Conservation (phyloP, 2,113 vertebrate genomes). For the Colius striatus region DNA sequence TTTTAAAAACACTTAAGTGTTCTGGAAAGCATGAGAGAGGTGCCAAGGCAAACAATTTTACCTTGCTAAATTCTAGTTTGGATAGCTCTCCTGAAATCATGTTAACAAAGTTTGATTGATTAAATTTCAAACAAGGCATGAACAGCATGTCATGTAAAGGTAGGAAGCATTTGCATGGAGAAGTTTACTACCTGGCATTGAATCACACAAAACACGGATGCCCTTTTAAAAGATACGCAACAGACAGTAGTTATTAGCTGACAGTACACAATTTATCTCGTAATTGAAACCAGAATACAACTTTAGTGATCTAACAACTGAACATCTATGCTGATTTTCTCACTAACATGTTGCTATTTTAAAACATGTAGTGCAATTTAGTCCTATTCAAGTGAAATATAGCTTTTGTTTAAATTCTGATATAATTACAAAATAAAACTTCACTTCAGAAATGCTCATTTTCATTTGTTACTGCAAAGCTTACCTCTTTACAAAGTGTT, state of each 20-base stretch:
- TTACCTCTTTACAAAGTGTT: constrained; percentile 91
- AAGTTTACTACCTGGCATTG: not conserved
- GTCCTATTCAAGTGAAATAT: not conserved
- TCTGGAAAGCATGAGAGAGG: not conserved
- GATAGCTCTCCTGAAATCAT: not conserved
- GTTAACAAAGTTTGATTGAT: not conserved
- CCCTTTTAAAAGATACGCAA: not conserved
- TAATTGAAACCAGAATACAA: not conserved
- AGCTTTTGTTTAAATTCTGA: not conserved
- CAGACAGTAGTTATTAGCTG: not conserved
- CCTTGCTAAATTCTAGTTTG: not conserved
- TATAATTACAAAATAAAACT: not conserved
- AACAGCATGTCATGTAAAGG: not conserved
- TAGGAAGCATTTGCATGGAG: not conserved
- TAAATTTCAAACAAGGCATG: not conserved
- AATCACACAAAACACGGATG: not conserved
- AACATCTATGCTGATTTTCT: not conserved
- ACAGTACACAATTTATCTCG: not conserved
- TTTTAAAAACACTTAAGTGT: not conserved
- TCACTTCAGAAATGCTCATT: not conserved
- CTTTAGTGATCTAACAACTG: not conserved
- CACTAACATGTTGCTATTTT: not conserved
- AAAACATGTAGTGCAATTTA: not conserved
- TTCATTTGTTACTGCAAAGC: constrained; percentile 28
- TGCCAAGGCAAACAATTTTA: not conserved